Base-by-base conservation (phyloP, 64 coral and sea anemone genomes). In the Catalaphyllia jardinei region DNA sequence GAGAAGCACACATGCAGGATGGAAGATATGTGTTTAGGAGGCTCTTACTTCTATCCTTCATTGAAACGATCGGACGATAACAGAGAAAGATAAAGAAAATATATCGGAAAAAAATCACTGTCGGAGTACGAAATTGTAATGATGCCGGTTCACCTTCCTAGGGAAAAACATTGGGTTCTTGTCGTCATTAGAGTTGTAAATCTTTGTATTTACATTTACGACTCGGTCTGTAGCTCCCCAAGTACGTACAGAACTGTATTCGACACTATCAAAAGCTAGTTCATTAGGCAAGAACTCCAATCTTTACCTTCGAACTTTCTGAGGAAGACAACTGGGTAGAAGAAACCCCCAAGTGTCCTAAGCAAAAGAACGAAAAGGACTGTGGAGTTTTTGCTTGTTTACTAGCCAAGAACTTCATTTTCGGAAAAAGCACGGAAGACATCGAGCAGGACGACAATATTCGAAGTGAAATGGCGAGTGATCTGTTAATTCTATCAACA, bases 371-470 rank as follows among this genome's bases (percentile, higher is more conserved):
- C 46, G 16, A 67, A 20, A 27, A 18, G 8, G 82, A 86, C 46
- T 86, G 82, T 86, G 82, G 62, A 18, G 82, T 67, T 67, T 35
- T 67, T 72, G 67, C 67, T 65, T 86, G 82, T 52, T 28, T 85
- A 6, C 8, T 80, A 13, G 67, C 67, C 17, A 86, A 86, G 9
- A 59, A 79, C 57, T 59, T 59, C 19, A 55, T 79, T 51, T 59
- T n/a, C 10, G 7, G 15, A 13, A 46, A 77, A 19, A 79, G 55
- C 77, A 12, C 8, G 4, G 22, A 3, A 27, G 51, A 59, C 20
- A 17, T 76, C 20, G 19, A 49, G 0, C 33, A 35, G 33, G 33
- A 35, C 24, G 55, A 13, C 77, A 35, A 35, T 35, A 35, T 20
- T 11, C 52, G 46, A 18, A 46, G 27, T 59, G 77, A 79, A 57